Percentiles rank a stretch among this genome's conserved stretches.
These are phyloP conservation scores for Lydus trimaculatus DNA, from an alignment of 2,888 invertebrate species.

Conservation along the genomic window DNA sequence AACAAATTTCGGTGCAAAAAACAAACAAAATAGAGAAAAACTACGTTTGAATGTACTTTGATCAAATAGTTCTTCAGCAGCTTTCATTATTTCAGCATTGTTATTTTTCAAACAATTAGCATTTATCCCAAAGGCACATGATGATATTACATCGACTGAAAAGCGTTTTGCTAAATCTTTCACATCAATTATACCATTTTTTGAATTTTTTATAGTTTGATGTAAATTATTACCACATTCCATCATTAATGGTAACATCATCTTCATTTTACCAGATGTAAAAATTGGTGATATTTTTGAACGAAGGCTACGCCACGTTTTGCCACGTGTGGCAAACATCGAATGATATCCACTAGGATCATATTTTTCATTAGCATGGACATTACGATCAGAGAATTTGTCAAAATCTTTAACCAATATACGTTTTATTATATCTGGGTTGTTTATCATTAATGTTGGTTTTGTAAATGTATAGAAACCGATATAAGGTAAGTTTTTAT, in stretches of 20 bases:
- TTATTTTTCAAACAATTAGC: conserved; percentile 50
- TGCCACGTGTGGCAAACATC: conserved; percentile 58
- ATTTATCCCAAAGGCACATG: conserved; percentile 58
- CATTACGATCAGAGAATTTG: conserved; percentile 59
- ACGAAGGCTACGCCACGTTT: conserved; percentile 64
- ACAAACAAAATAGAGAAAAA: conserved; percentile 37
- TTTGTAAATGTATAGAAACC: conserved; percentile 61
- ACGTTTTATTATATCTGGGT: conserved; percentile 60
- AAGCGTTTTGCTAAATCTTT: conserved; percentile 23
- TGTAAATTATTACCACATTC: conserved; percentile 53
- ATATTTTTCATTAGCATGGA: conserved; percentile 56
- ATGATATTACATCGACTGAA: conserved; percentile 54
- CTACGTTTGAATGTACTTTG: conserved; percentile 39
- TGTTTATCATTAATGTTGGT: conserved; percentile 59
- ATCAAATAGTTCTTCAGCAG: conserved; percentile 47
- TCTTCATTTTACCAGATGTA: conserved; percentile 64
- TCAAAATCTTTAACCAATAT: conserved; percentile 61
- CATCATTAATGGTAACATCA: conserved; percentile 61
- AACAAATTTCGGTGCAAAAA: conserved; percentile 39
- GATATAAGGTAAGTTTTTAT: conserved; percentile 47
- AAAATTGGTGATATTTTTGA: conserved; percentile 63
- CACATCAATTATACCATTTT: conserved; percentile 18
- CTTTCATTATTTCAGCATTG: conserved; percentile 48
- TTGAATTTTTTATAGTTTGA: conserved; percentile 24
- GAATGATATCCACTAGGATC: conserved; percentile 58